Base-by-base conservation (phyloP, 2,797 vertebrate genomes). In the Scomberomorus guttatus region DNA sequence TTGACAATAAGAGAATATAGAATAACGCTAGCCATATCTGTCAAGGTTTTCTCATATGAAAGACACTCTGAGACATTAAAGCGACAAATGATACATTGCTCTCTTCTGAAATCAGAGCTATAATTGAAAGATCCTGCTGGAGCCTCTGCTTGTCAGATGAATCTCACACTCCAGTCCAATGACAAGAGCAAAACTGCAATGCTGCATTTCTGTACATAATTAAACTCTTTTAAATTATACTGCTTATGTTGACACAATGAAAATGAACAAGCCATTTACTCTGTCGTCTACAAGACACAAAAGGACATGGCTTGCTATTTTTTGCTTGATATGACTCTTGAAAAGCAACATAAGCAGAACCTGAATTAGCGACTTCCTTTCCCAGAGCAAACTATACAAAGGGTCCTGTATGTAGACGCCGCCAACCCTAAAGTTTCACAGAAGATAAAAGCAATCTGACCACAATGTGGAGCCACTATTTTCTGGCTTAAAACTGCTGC, bases 361-460 rank as follows among this genome's bases (percentile, higher is more conserved):
- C 54, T 56, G 61, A 68, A 77, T 27, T 70, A 25, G 63, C 0
- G 37, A 80, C 73, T 86, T 84, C 69, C 74, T 58, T 72, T 84
- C 73, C 73, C 74, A 82, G 63, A 69, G 25, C 0, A 13, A 54
- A 48, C 22, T 20, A 20, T 22, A 82, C 80, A 82, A 78, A 68
- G 70, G 39, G 11, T 42, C 76, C 75, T 64, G 75, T 80, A 66
- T 77, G 73, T n/a, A 27, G 18, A 46, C 0, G 24, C 24, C 1
- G 6, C 80, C 74, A 60, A 79, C 8, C 66, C 25, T 34, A 5
- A 61, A 65, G 61, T 75, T 73, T 83, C 78, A 75, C 61, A 75
- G 32, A 72, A 58, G 61, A 86, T 80, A 75, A 88, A 85, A 86
- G 78, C 55, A 46, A 56, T 62, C 46, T 46, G 51, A 46, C 73